Evolutionary conservation across 2,888 invertebrate genomes (phyloP).

Genomic region (Ephialtes manifestator): DNA sequence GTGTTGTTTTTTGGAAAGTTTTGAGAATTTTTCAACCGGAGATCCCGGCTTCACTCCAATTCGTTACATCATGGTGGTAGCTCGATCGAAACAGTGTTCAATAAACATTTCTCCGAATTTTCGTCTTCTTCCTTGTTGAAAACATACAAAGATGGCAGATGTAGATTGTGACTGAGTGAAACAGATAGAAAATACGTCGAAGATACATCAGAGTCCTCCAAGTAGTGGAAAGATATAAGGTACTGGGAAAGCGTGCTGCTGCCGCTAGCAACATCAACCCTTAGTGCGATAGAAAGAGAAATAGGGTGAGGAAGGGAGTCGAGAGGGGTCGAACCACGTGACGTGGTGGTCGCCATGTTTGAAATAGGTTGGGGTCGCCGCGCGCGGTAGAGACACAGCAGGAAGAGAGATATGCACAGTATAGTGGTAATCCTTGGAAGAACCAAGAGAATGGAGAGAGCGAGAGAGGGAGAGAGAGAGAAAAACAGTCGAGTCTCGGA

Average conservation of each 20-base stretch:
- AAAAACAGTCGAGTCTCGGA: background rate
- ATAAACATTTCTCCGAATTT: too few species aligned
- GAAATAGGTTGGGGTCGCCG: constrained; percentile 56
- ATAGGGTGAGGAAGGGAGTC: constrained; percentile 34
- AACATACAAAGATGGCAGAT: background rate
- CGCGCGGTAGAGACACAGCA: constrained; percentile 24
- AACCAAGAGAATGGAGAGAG: constrained; percentile 41
- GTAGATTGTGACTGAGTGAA: constrained; percentile 26
- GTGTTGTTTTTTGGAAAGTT: too few species aligned
- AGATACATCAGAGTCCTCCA: constrained; percentile 1
- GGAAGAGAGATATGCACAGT: constrained; percentile 27
- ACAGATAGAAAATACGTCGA: constrained; percentile 8
- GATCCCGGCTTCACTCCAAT: too few species aligned
- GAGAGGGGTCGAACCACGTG: constrained; percentile 74
- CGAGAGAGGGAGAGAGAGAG: constrained; percentile 27
- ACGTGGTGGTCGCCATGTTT: constrained; percentile 82
- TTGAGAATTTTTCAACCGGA: too few species aligned
- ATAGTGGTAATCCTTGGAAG: constrained; percentile 62
- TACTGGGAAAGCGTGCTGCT: constrained; percentile 52
- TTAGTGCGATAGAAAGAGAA: constrained; percentile 37
- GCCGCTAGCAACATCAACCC: constrained; percentile 61
- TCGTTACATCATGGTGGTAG: too few species aligned
- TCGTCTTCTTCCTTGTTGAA: too few species aligned
- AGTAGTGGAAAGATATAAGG: background rate
- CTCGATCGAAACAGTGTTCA: too few species aligned